Conservation (phyloP, 1,140 invertebrate species). For the Wasmannia auropunctata region DNA sequence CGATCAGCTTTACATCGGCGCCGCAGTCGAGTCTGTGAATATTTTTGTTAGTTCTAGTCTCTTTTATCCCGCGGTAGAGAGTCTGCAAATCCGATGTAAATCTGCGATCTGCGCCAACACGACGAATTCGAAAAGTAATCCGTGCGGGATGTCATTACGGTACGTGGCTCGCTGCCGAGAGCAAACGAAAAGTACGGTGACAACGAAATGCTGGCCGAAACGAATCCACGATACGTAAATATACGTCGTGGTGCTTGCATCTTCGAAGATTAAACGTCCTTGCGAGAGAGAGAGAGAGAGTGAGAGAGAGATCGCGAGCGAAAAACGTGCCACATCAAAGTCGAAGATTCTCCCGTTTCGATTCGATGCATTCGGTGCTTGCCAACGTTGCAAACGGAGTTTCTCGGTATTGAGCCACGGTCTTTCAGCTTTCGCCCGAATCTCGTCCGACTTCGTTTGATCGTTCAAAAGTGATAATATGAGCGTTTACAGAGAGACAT, state of each 20-base stretch:
- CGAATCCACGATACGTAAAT: constrained; percentile 70
- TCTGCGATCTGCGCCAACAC: background rate
- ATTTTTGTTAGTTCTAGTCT: background rate
- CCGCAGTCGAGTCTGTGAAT: background rate
- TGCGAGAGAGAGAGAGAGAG: background rate
- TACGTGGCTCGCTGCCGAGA: constrained; percentile 22
- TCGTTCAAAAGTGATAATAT: background rate
- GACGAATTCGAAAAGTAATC: constrained; percentile 33
- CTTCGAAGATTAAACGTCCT: constrained; percentile 55
- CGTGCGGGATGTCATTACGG: constrained; percentile 40
- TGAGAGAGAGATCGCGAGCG: background rate
- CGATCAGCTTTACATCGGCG: background rate
- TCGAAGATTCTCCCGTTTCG: constrained; percentile 23
- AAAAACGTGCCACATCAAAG: constrained; percentile 40
- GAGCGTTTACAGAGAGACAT: background rate
- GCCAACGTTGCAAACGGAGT: constrained; percentile 26
- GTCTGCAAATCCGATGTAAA: constrained; percentile 1
- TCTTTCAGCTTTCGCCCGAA: background rate
- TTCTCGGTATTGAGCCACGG: constrained; percentile 11
- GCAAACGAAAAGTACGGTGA: constrained; percentile 59
- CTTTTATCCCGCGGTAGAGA: background rate
- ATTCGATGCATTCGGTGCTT: constrained; percentile 24
- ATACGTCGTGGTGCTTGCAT: constrained; percentile 26
- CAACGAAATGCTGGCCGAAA: background rate
- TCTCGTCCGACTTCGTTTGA: background rate